Evolutionary conservation across 2,113 vertebrate species (phyloP).

Genomic region (Ellobius talpinus): DNA sequence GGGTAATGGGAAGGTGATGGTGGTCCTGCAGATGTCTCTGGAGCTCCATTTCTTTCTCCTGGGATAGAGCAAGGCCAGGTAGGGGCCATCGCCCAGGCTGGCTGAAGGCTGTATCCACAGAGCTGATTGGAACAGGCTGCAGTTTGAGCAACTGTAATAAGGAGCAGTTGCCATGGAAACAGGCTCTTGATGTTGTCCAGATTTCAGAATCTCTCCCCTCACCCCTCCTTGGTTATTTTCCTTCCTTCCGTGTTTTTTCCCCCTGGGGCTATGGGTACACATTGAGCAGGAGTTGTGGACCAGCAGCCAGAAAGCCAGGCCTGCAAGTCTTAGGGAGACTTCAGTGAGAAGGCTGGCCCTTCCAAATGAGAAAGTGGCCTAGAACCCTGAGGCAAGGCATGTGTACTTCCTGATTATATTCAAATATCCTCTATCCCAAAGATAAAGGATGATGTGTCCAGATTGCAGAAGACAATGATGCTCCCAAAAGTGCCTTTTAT

Average conservation of each 20-base stretch:
- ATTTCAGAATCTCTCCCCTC: conserved; percentile 83
- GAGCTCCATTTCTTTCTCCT: background rate
- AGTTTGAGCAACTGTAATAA: conserved; percentile 83
- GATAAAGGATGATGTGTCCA: background rate
- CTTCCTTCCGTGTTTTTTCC: conserved; percentile 61
- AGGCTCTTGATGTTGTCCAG: conserved; percentile 87
- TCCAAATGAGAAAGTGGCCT: background rate
- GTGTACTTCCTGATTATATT: background rate
- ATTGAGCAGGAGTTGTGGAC: conserved; percentile 40
- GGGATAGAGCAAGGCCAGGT: background rate
- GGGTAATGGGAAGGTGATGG: background rate
- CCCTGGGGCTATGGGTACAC: conserved; percentile 60
- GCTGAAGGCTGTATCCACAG: conserved; percentile 71
- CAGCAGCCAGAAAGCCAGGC: background rate
- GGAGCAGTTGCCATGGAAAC: conserved; percentile 87
- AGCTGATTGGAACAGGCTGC: conserved; percentile 84
- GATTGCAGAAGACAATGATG: background rate
- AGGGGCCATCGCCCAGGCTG: background rate
- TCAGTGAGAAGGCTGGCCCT: rapidly evolving
- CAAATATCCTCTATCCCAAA: background rate
- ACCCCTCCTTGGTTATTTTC: conserved; percentile 55
- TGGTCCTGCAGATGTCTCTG: background rate
- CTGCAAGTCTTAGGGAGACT: background rate
- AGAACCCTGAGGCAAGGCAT: background rate
- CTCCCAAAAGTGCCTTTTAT: background rate